A percentile compares a stretch with the other conserved stretches of the same genome.
Evolutionary conservation across 37 sponge, comb jelly and placozoan genomes (phyloP).

Genomic region (Mnemiopsis leidyi): DNA sequence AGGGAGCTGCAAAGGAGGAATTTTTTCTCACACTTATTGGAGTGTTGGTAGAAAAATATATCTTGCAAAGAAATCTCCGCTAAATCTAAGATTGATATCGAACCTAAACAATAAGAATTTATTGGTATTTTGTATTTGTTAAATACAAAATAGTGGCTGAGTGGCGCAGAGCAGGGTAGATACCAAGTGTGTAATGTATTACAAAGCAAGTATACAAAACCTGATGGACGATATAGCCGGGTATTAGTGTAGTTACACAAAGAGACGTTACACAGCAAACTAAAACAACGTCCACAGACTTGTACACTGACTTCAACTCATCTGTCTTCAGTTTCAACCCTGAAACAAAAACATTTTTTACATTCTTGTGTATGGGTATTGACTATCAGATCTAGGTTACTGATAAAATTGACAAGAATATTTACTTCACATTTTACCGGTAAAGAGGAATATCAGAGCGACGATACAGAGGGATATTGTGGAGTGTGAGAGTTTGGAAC

Average conservation of each 20-base stretch:
- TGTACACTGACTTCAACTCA: slow-evolving; percentile 43
- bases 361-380: no score
- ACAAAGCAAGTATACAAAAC: neutral
- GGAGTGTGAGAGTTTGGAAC: slow-evolving; percentile 5
- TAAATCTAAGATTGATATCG: no score
- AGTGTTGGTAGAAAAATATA: no score
- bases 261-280: slow-evolving; percentile 11
- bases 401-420: no score
- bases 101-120: no score
- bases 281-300: neutral
- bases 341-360: no score
- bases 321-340: slow-evolving; percentile 63
- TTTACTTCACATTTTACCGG: slow-evolving; percentile 20
- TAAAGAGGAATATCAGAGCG: slow-evolving; percentile 29
- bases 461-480: slow-evolving; percentile 39
- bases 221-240: neutral
- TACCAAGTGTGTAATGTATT: neutral
- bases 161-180: no score
- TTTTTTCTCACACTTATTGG: no score
- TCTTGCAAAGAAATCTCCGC: no score
- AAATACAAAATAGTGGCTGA: no score
- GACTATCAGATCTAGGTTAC: no score
- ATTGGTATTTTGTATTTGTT: no score
- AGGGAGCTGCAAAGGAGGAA: slow-evolving; percentile 34
- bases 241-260: neutral